These are phyloP conservation scores for Gibbula magus DNA, from an alignment of 2,888 invertebrate genomes.

Conservation along the genomic window DNA sequence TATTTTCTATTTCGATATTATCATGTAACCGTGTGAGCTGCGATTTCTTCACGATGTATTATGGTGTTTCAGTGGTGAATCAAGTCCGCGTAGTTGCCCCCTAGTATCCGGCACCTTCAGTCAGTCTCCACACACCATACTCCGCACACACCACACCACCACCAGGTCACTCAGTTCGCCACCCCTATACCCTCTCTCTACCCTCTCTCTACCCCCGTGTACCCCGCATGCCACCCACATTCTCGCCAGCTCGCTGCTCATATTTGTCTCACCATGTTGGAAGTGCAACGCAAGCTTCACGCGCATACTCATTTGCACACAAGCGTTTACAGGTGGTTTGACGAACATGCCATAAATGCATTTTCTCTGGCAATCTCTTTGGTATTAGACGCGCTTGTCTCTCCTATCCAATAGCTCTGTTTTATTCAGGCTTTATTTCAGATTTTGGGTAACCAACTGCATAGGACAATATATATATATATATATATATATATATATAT, in stretches of 20 bases:
- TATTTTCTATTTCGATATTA: not conserved
- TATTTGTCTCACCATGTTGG: too few species aligned
- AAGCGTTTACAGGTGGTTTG: too few species aligned
- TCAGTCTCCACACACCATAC: not conserved
- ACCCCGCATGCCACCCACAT: not conserved
- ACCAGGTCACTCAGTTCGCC: not conserved
- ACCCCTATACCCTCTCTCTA: not conserved
- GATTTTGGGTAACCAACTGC: too few species aligned
- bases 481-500: too few species aligned
- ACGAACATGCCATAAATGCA: too few species aligned
- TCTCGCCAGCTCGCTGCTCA: not conserved
- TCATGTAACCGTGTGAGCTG: not conserved
- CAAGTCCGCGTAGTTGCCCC: not conserved
- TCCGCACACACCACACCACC: not conserved
- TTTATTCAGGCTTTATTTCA: too few species aligned
- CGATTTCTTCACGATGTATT: not conserved
- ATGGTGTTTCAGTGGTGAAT: constrained; percentile 14
- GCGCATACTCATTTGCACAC: too few species aligned
- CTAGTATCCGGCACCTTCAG: not conserved
- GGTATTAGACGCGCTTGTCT: too few species aligned
- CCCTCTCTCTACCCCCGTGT: not conserved
- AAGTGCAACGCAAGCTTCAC: too few species aligned
- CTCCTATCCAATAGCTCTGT: too few species aligned
- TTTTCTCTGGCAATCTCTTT: too few species aligned
- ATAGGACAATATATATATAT: too few species aligned